Base-by-base conservation (phyloP, 2,888 invertebrate genomes). In the Venusia cambrica region DNA sequence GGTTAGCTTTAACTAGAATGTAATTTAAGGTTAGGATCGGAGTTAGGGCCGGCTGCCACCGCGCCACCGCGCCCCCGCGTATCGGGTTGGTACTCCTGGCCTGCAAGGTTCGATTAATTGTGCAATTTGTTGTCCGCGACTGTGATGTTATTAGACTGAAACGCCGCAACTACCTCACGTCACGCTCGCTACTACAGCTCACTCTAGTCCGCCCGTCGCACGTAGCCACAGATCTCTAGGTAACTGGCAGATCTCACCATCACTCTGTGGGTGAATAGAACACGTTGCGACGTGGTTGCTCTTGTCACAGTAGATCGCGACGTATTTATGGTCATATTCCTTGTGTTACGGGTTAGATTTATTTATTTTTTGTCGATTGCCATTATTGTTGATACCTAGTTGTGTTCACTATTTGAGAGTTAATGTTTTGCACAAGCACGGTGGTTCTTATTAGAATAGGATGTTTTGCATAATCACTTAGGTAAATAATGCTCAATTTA, bases 141-240 rank as follows among this genome's bases (percentile, higher is more conserved):
- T 90, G 90, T 90, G 90, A 90, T 90, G 89, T 88, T 89, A 83
- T 87, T 89, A 90, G 90, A 90, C 90, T 90, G 90, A 90, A 78
- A 85, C 65, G 79, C 87, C 85, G 74, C 81, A 76, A 80, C 85
- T 87, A 87, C 87, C 87, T 87, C 87, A 83, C 85, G 79, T 87
- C 87, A 83, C 85, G 79, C 79, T 80, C 75, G 80, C 51, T 46
- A 45, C 80, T 76, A 72, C 75, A 73, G 72, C 74, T 72, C 61
- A 66, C 75, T 85, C 85, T 84, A 85, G 85, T 85, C 85, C 73
- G 57, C 66, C 70, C 75, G 76, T 74, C 73, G 74, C 72, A 62
- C 71, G 60, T 42, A 33, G 67, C 62, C 63, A 57, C 32, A 34
- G 18, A 37, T 51, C 38, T 28, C 36, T n/a, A n/a, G 29, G 36